Base-by-base conservation (phyloP, 2,797 vertebrate genomes). In the Periophthalmus magnuspinnatus region DNA sequence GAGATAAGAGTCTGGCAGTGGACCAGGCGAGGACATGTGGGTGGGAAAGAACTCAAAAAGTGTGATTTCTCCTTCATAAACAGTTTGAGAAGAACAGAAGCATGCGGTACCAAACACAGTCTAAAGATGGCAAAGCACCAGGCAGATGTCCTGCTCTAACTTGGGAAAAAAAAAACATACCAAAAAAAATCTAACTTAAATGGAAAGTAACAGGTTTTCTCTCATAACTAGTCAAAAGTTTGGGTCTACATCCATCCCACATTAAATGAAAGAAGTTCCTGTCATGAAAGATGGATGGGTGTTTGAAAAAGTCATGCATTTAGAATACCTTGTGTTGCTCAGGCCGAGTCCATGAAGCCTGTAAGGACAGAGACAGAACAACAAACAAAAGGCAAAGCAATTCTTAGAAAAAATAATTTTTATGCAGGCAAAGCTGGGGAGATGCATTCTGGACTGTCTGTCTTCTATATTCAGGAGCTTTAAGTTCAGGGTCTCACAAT, bases 261-360 rank as follows among this genome's bases (percentile, higher is more conserved):
- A 83, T 82, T 79, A 74, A 82, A 83, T 84, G 74, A 45, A 45
- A 77, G 69, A 80, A 76, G 86, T 74, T 76, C 72, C 75, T 88
- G 81, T 81, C 84, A 78, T 85, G 72, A 84, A 73, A 85, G 85
- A 91, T 84, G 80, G 82, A 91, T 91, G 76, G 84, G 78, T 87
- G 75, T 82, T 77, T 80, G 61, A 78, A 70, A 83, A 88, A 90
- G 86, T 86, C 88, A 90, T 91, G 89, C 86, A 89, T 90, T 90
- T 94, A 93, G 92, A 91, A 96, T 99, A 99, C 98, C 98, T 99
- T 97, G 95, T 98, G 96, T 83, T 97, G 96, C 93, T 98, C 96
- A 83, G 96, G 96, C 89, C 98, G 96, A 94, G 97, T 99, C 98
- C 98, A 99, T 84, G 98, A 99, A 91, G 97, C 97, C 98, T 99